Base-by-base conservation (phyloP, 2,888 invertebrate genomes). In the Herminia tarsipennalis region DNA sequence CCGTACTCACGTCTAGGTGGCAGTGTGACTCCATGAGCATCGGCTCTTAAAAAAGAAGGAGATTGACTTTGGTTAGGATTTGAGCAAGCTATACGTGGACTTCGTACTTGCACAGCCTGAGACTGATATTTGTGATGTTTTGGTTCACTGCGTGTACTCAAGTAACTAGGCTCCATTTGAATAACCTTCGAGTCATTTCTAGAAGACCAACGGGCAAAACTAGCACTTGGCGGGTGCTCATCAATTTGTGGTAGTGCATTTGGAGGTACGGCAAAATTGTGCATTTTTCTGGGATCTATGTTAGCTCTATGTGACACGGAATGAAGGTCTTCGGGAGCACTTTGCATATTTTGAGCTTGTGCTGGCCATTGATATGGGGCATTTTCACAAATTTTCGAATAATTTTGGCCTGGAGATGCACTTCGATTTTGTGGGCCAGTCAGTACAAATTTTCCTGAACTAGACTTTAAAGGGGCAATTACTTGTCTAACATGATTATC, bases 291-390 rank as follows among this genome's bases (percentile, higher is more conserved):
- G n/a, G 34, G 20, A 13, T 28, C 13, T 9, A 5, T 10, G 24
- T 18, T 13, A 14, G 1, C 3, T 28, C 20, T 13, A 13, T 9
- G 29, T 13, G 4, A 5, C 1, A 5, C 12, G 5, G 9, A 14
- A 18, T 5, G 8, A 12, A 29, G 29, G 1, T 14, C 10, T 21
- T 29, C 29, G 14, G 14, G 16, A 20, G 14, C 21, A 5, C 18
- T 16, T 21, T 28, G 14, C n/a, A 21, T 24, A 10, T 10, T 8
- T 25, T 35, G 25, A 10, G 8, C 14, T 21, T 9, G 16, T 13
- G 24, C 30, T 0, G 24, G 39, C 30, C 22, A 30, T 24, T 30
- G 39, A n/a, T 30, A 29, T n/a, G 18, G 37, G 12, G 27, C 33
- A 33, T 14, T 27, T 13, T 22, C 4, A 22, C 1, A 22, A 6